phyloP scores from a whole-genome alignment of 92 coral and sea anemone species.

The Hydrozoanthus gracilis region DNA sequence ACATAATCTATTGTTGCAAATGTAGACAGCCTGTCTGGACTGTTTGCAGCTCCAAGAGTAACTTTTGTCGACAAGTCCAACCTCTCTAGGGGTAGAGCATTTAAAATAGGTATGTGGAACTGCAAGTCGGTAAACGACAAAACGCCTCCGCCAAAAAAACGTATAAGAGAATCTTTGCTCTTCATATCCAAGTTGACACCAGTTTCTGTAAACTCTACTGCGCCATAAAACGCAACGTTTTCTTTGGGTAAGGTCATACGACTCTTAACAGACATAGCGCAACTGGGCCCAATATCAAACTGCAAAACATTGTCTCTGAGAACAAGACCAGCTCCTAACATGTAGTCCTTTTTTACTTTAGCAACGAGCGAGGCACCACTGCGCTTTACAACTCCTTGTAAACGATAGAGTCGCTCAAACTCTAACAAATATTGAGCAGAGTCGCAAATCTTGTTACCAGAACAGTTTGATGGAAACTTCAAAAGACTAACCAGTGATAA shows the following conservation, averaged over 20 bases:
- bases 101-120: constrained; percentile 76
- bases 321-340: constrained; percentile 80
- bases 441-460: constrained; percentile 74
- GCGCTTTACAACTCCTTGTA: constrained; percentile 86
- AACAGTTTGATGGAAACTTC: constrained; percentile 88
- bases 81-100: constrained; percentile 79
- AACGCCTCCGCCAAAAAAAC: constrained; percentile 73
- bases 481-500: constrained; percentile 85
- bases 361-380: constrained; percentile 80
- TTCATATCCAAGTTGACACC: constrained; percentile 84
- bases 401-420: constrained; percentile 89
- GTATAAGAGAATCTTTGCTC: constrained; percentile 72
- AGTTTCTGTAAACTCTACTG: constrained; percentile 72
- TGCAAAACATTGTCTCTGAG: constrained; percentile 83
- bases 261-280: constrained; percentile 72
- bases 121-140: constrained; percentile 77
- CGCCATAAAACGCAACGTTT: constrained; percentile 77
- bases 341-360: constrained; percentile 78
- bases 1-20: constrained; percentile 73
- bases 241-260: constrained; percentile 77
- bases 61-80: constrained; percentile 69
- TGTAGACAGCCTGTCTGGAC: constrained; percentile 67
- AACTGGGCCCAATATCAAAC: constrained; percentile 66
- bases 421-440: constrained; percentile 85
- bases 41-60: constrained; percentile 77